Percentiles rank a stretch among this genome's conserved stretches.
Conservation (phyloP, 2,797 vertebrate genomes). For the Phrynocephalus vlangalii region DNA sequence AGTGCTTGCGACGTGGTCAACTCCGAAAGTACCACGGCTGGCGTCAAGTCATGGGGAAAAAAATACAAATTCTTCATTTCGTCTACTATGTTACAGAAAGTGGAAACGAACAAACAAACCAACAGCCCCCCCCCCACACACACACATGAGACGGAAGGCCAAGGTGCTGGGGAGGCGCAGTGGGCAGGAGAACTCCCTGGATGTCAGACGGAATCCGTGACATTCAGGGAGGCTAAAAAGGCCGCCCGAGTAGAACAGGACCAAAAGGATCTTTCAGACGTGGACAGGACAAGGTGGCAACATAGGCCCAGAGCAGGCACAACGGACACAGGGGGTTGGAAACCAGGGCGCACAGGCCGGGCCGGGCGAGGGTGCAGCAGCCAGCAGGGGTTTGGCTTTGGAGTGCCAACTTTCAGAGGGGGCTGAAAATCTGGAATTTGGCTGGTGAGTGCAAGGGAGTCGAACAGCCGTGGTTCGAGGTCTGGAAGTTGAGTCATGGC, state of each 20-base stretch:
- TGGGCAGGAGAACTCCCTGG: not conserved
- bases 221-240: not conserved
- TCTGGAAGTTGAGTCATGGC: no score
- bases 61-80: conserved; percentile 84
- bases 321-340: not conserved
- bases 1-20: conserved; percentile 71
- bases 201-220: not conserved
- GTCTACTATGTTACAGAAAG: conserved; percentile 78
- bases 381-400: no score
- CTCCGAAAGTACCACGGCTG: conserved; percentile 44
- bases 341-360: not conserved
- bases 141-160: conserved; percentile 66
- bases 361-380: no score
- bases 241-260: conserved; percentile 38
- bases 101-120: conserved; percentile 55
- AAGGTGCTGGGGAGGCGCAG: conserved; percentile 55
- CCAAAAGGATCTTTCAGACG: no score
- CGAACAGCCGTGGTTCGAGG: no score
- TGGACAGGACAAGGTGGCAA: not conserved
- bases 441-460: no score
- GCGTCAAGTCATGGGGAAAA: conserved; percentile 73
- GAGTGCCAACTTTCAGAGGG: no score
- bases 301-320: not conserved
- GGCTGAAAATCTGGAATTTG: no score
- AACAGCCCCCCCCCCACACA: no score